Conservation (phyloP, 2,888 invertebrate genomes). For the Hypomecis atomaria region DNA sequence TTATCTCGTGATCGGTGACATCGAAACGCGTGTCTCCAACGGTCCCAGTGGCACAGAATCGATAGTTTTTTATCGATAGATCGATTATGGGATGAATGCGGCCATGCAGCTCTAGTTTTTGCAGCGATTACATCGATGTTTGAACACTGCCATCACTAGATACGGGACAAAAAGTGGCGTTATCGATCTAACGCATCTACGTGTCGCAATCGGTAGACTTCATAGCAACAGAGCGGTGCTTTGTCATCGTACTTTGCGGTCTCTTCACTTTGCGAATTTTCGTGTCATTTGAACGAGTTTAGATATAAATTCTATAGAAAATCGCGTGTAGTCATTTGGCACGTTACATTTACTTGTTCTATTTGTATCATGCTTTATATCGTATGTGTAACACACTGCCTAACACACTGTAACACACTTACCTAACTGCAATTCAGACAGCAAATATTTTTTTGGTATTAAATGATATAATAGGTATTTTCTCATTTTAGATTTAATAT, state of each 20-base stretch:
- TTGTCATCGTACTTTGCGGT: neutral
- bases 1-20: conserved; percentile 29
- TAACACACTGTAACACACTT: no score
- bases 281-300: no score
- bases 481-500: no score
- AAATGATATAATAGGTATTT: no score
- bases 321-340: no score
- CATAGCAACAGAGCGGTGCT: conserved; percentile 36
- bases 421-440: no score
- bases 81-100: conserved; percentile 44
- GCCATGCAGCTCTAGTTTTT: conserved; percentile 56
- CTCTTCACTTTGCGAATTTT: neutral
- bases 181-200: conserved; percentile 44
- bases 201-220: conserved; percentile 37
- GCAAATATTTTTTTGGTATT: no score
- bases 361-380: no score
- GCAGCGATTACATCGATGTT: conserved; percentile 49
- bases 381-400: no score
- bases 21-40: conserved; percentile 23
- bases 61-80: conserved; percentile 50
- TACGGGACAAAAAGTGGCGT: conserved; percentile 37
- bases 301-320: no score
- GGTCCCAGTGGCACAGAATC: conserved; percentile 42
- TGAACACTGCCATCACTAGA: conserved; percentile 40
- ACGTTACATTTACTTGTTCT: no score